These are phyloP conservation scores for Phoxinus phoxinus DNA, from an alignment of 2,113 vertebrate genomes.

Conservation along the genomic window DNA sequence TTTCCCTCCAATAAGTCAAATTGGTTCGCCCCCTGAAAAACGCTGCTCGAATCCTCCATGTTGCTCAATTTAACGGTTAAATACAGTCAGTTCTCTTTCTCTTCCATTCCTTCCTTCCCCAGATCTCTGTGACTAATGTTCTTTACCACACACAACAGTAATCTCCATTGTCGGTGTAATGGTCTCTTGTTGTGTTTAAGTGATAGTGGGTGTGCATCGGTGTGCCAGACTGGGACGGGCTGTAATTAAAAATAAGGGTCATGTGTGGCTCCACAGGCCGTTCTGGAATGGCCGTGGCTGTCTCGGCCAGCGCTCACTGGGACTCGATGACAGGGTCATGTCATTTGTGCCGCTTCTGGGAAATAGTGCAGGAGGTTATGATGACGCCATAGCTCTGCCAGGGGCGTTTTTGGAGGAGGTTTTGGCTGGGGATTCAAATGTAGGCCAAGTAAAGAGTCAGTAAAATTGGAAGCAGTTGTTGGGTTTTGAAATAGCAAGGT, in stretches of 20 bases:
- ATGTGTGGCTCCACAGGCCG: slow-evolving; percentile 36
- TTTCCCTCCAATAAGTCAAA: neutral
- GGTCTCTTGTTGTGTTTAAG: slow-evolving; percentile 60
- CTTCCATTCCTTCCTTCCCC: slow-evolving; percentile 1
- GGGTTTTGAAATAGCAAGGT: slow-evolving; percentile 8
- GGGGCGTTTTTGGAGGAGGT: neutral
- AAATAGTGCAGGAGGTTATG: neutral
- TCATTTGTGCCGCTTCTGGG: slow-evolving; percentile 19
- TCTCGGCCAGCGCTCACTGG: slow-evolving; percentile 6
- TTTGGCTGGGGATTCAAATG: slow-evolving; percentile 19
- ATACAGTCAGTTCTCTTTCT: neutral
- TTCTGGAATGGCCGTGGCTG: slow-evolving; percentile 33
- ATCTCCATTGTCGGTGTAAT: slow-evolving; percentile 59
- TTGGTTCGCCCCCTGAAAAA: neutral
- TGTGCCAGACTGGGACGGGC: slow-evolving; percentile 49
- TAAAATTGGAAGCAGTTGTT: slow-evolving; percentile 24
- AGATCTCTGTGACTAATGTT: slow-evolving; percentile 61
- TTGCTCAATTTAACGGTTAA: neutral
- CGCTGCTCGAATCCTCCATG: neutral
- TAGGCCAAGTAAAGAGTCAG: neutral
- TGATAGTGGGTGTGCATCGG: slow-evolving; percentile 55
- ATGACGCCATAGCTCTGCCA: neutral
- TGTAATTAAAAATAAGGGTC: slow-evolving; percentile 55
- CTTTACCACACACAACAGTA: slow-evolving; percentile 56
- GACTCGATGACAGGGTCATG: slow-evolving; percentile 26